Conservation (phyloP, 2,888 invertebrate species). For the Gymnocheta viridis region DNA sequence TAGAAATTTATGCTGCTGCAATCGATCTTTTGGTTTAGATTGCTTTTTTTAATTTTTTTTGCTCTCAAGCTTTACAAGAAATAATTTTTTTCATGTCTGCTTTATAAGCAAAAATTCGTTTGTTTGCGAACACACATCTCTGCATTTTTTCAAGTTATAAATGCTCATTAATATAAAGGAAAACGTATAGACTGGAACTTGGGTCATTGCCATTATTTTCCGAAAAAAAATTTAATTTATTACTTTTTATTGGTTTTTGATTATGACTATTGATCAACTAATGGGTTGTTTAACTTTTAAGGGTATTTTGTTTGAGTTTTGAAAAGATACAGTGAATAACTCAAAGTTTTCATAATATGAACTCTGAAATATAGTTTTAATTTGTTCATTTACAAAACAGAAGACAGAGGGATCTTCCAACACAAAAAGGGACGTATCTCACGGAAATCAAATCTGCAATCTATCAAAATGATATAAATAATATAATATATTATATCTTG, state of each 20-base stretch:
- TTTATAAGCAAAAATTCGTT: conserved; percentile 54
- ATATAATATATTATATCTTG: too few species aligned
- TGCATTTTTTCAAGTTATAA: conserved; percentile 31
- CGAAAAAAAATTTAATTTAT: conserved; percentile 24
- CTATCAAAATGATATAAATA: background rate
- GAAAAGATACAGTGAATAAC: background rate
- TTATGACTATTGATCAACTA: conserved; percentile 60
- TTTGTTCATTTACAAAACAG: too few species aligned
- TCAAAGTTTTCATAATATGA: background rate
- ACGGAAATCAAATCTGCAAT: too few species aligned
- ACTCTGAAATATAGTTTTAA: background rate
- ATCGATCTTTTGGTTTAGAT: conserved; percentile 66
- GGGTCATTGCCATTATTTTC: conserved; percentile 62
- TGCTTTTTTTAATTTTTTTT: conserved; percentile 35
- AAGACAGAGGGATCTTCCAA: too few species aligned
- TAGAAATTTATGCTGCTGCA: conserved; percentile 77
- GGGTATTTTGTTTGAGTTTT: background rate
- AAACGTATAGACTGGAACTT: conserved; percentile 11
- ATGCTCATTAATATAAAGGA: conserved; percentile 56
- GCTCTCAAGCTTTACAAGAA: background rate
- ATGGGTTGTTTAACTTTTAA: background rate
- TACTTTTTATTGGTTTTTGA: conserved; percentile 63
- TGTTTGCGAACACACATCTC: conserved; percentile 20
- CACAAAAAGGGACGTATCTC: too few species aligned
- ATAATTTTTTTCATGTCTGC: conserved; percentile 57